Conservation (phyloP, 2,888 invertebrate species). For the Caenorhabditis afra region DNA sequence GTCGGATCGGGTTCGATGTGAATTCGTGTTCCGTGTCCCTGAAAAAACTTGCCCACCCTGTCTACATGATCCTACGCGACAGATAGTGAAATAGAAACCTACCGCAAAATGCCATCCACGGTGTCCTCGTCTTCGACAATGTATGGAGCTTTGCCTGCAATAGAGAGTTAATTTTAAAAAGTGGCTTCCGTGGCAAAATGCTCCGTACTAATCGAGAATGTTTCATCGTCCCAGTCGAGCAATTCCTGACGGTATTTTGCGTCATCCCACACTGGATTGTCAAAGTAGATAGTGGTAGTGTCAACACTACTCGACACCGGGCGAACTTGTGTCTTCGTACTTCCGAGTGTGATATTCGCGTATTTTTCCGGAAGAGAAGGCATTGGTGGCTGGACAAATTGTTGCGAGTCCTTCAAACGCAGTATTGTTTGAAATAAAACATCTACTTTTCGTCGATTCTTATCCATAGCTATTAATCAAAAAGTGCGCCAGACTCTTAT, state of each 20-base stretch:
- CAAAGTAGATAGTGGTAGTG: constrained; percentile 50
- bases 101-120: constrained; percentile 50
- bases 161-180: not conserved
- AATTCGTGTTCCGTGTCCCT: constrained; percentile 37
- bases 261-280: constrained; percentile 60
- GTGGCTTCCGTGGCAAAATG: not conserved
- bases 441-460: too few species aligned
- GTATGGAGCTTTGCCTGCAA: constrained; percentile 39
- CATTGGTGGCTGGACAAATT: constrained; percentile 14
- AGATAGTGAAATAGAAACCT: too few species aligned
- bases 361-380: constrained; percentile 24
- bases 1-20: constrained; percentile 39
- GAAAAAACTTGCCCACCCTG: constrained; percentile 4
- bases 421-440: not conserved
- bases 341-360: constrained; percentile 12
- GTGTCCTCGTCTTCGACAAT: constrained; percentile 44
- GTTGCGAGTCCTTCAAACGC: constrained; percentile 33
- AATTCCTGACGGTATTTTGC: constrained; percentile 54
- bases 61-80: too few species aligned
- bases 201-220: constrained; percentile 29
- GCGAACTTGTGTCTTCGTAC: not conserved
- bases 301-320: constrained; percentile 17
- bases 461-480: too few species aligned
- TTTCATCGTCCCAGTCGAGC: constrained; percentile 52
- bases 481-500: too few species aligned